Percentiles rank a stretch among this genome's conserved stretches.
These are phyloP conservation scores for Megaceryle maxima DNA, from an alignment of 2,113 vertebrate genomes.

Conservation along the genomic window DNA sequence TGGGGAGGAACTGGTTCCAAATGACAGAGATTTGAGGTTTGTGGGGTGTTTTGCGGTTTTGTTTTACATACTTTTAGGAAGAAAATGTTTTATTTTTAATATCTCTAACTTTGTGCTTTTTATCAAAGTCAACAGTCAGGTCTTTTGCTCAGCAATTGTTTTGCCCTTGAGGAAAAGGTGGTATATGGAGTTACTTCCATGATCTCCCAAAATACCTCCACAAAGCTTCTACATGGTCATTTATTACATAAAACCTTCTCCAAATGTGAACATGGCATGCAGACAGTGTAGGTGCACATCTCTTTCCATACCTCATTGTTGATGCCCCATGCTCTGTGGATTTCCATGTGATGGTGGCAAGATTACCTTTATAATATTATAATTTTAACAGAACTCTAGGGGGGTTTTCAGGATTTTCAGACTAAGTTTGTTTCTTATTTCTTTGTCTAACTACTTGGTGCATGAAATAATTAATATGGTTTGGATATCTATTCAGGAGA, in stretches of 20 bases:
- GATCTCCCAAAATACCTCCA: not conserved
- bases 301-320: not conserved
- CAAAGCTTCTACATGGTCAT: not conserved
- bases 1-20: not conserved
- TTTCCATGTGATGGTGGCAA: not conserved
- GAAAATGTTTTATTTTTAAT: not conserved
- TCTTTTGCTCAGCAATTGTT: not conserved
- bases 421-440: not conserved
- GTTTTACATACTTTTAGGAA: not conserved
- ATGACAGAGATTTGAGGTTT: not conserved
- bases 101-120: not conserved
- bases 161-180: not conserved
- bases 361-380: not conserved
- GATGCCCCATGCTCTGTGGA: not conserved
- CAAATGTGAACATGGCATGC: not conserved
- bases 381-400: not conserved
- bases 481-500: not conserved
- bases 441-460: not conserved
- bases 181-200: not conserved
- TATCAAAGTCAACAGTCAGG: not conserved
- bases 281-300: not conserved
- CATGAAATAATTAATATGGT: slow-evolving; percentile 7
- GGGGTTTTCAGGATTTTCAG: not conserved
- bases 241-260: not conserved
- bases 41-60: not conserved